Evolutionary conservation across 2,797 vertebrate genomes (phyloP).

Genomic region (Tokudaia tokunoshimensis): DNA sequence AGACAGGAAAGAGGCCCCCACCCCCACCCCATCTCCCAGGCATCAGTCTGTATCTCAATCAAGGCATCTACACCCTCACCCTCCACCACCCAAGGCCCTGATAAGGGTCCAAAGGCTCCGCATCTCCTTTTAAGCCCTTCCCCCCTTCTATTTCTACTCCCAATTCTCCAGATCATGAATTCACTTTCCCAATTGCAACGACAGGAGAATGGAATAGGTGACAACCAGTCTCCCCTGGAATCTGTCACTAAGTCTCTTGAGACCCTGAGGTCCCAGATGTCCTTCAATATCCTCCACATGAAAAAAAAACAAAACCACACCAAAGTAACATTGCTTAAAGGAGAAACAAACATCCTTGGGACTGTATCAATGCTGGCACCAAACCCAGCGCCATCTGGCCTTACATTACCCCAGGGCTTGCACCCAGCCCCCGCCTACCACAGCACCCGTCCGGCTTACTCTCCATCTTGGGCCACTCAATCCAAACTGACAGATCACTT

Average conservation of each 20-base stretch:
- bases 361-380: not conserved
- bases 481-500: not conserved
- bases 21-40: not conserved
- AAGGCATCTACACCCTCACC: not conserved
- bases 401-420: not conserved
- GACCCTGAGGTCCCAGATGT: not conserved
- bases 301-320: not conserved
- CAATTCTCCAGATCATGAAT: not conserved
- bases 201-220: slow-evolving; percentile 39
- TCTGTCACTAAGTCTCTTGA: not conserved
- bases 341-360: not conserved
- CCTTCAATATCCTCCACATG: slow-evolving; percentile 28
- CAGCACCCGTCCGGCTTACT: not conserved
- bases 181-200: slow-evolving; percentile 23
- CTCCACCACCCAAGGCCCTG: not conserved
- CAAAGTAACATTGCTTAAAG: slow-evolving; percentile 15
- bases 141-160: not conserved
- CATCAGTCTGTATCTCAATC: not conserved
- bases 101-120: not conserved
- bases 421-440: not conserved
- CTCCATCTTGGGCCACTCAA: not conserved
- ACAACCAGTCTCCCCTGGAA: not conserved
- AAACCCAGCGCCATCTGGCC: slow-evolving; percentile 17
- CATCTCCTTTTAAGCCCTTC: not conserved
- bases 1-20: not conserved